Evolutionary conservation across 2,797 vertebrate species (phyloP), one percentile per base, ranked within the genome.

Genomic region (Paratrypauchen microcephalus): DNA sequence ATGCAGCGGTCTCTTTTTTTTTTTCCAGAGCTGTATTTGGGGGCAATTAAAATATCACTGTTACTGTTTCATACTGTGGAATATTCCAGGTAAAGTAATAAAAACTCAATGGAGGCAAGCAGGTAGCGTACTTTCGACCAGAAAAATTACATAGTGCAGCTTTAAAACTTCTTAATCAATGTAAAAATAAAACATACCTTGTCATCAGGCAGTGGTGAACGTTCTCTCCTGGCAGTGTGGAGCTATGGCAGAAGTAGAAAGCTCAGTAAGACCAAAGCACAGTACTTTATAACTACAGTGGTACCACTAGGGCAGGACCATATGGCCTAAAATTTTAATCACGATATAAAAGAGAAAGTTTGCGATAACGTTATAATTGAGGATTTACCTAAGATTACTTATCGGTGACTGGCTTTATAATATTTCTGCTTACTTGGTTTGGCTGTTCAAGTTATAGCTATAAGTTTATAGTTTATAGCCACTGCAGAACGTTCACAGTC

Each of bases 201-300:
- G 87, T 94, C 88, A 70, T 91, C 87, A 16, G 74, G 87, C 80
- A 92, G 70, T 4, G 93, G 90, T 78, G 91, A 95, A 64, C 89
- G 84, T 67, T 92, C 92, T 62, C 89, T 92, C 81, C 93, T 93
- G 82, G 91, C 75, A 81, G 85, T 90, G 85, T 86, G 87, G 83
- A 88, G 88, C 91, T 94, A 88, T 71, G 75, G 74, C 60, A 54
- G 77, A 4, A 73, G 57, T 59, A 55, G 11, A 54, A 21, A 18
- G 45, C 45, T 32, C 41, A 23, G 21, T 56, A 23, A 56, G 23
- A 56, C 21, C 21, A 56, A 56, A 23, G 12, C 54, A 15, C 41
- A 4, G 54, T 12, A 15, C 23, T 56, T 24, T 4, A 21, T 1
- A 12, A 56, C 12, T 12, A 24, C 23, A 56, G 54, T 23, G 23